Evolutionary conservation across 2,888 invertebrate species (phyloP).

Genomic region (Tupiocoris notatus): DNA sequence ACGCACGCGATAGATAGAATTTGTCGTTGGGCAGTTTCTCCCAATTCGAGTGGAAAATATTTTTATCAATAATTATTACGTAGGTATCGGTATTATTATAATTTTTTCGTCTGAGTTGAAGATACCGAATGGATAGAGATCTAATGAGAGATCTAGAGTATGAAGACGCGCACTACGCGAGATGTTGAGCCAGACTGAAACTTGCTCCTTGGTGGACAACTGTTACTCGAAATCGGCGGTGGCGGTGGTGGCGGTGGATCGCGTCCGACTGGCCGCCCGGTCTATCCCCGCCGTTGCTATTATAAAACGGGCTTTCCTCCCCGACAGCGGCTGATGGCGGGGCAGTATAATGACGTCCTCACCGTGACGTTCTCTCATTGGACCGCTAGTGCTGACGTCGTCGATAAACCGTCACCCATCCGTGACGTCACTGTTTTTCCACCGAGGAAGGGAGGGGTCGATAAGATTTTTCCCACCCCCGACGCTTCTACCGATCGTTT

Average conservation of each 20-base stretch:
- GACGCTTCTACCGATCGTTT: background rate
- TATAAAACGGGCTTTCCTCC: conserved; percentile 46
- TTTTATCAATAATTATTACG: too few relatives aligned
- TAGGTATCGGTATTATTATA: too few relatives aligned
- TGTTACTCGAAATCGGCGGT: background rate
- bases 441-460: conserved; percentile 1
- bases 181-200: background rate
- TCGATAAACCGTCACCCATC: conserved; percentile 11
- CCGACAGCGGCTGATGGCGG: conserved; percentile 13
- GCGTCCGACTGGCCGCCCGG: conserved; percentile 43
- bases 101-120: too few relatives aligned
- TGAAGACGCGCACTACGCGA: background rate
- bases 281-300: conserved; percentile 45
- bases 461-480: conserved; percentile 18
- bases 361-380: conserved; percentile 40
- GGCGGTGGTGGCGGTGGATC: conserved; percentile 34
- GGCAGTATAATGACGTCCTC: conserved; percentile 40
- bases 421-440: conserved; percentile 25
- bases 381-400: conserved; percentile 12
- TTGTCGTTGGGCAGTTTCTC: too few relatives aligned
- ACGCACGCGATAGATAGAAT: too few relatives aligned
- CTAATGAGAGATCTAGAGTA: too few relatives aligned
- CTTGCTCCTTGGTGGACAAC: background rate
- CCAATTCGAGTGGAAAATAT: too few relatives aligned
- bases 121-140: too few relatives aligned